Base-by-base conservation (phyloP, 2,888 invertebrate species). In the Bellardia bayeri region DNA sequence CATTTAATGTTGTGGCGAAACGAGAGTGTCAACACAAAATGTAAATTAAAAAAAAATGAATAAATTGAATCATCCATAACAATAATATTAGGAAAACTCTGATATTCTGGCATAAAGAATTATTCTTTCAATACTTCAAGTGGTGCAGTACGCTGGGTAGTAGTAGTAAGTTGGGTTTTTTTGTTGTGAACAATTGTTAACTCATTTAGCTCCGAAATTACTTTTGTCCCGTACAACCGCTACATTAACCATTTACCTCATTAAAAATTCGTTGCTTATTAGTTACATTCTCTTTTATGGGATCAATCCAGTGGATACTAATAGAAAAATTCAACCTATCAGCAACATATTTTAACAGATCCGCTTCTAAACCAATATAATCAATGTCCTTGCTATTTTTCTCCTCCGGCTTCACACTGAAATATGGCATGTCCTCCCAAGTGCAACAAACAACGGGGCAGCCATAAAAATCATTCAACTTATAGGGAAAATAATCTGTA, bases 381-480 rank as follows among this genome's bases (percentile, higher is more conserved):
- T 88, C 86, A 4, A 80, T 68, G 9, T 51, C 40, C 4, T 23
- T 33, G 0, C 30, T 16, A 23, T 63, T 54, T 0, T 33, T 58
- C 5, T 81, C 49, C 13, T 84, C 79, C 0, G 80, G 37, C 7
- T 11, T 30, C 8, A 82, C 76, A 13, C 88, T 89, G 40, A 92
- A 68, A 78, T 92, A 92, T 4, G 93, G 92, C 89, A 90, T 90
- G 14, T 91, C 89, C 72, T 91, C 89, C 91, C 91, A 92, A 0
- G 91, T 92, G 72, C 92, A 92, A 37, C 92, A 92, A n/a, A 87
- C 88, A 16, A 92, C 6, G 0, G 85, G 89, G 42, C 92, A 92
- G n/a, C 92, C 91, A 61, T 90, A 86, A 54, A 92, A 90, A 63
- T 92, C 90, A 0, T 42, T 4, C 63, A 92, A 14, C 37, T 92